Evolutionary conservation across 2,113 vertebrate genomes (phyloP).

Genomic region (Sinosuthora webbiana): DNA sequence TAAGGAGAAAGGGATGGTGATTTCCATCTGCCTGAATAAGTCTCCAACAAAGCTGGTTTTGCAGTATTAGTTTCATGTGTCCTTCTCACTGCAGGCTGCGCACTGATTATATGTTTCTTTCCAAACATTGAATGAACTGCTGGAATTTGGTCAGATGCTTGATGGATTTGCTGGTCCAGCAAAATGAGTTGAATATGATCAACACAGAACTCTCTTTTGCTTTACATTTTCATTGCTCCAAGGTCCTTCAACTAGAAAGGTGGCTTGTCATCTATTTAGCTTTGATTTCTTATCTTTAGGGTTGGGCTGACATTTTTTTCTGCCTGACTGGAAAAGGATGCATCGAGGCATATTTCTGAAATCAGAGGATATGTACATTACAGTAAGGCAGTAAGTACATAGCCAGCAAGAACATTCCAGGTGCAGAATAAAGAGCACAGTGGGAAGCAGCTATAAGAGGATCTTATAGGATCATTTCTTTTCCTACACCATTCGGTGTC

Average conservation of each 20-base stretch:
- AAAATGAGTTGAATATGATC: not conserved
- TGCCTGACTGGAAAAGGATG: not conserved
- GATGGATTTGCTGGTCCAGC: not conserved
- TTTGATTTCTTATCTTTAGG: constrained; percentile 6
- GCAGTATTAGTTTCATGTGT: constrained; percentile 13
- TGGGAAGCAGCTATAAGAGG: not conserved
- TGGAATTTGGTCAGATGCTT: not conserved
- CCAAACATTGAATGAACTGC: not conserved
- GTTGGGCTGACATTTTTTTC: not conserved
- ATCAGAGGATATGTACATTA: not conserved
- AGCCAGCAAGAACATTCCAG: not conserved
- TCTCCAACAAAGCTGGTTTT: not conserved
- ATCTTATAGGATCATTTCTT: constrained; percentile 2
- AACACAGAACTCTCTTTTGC: not conserved
- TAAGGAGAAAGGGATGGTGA: not conserved
- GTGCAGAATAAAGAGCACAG: not conserved
- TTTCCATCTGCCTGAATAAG: not conserved
- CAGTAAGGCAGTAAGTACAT: not conserved
- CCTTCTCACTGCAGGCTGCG: not conserved
- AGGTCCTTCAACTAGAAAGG: not conserved
- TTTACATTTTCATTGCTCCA: not conserved
- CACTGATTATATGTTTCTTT: constrained; percentile 32
- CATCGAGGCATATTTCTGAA: not conserved
- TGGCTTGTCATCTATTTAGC: not conserved
- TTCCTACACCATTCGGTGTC: not conserved